Evolutionary conservation across 2,888 invertebrate species (phyloP), one percentile per base, ranked within the genome.

Genomic region (Metellina segmentata): DNA sequence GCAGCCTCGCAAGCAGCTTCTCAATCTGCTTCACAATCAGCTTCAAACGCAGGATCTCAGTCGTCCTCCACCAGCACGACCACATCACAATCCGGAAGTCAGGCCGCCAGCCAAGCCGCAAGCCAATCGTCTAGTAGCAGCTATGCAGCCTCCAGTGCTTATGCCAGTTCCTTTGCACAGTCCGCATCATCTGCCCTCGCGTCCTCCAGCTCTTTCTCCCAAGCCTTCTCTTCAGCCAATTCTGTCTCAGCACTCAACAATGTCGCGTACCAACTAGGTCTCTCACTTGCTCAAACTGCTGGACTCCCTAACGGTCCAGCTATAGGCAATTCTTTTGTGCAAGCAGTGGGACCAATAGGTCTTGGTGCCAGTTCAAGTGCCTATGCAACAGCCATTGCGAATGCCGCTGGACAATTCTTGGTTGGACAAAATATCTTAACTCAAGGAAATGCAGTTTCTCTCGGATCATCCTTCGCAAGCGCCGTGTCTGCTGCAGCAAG

Each of bases 61-160:
- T 72, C 71, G 0, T 9, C n/a, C 6, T 72, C 72, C 5, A 16
- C 53, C 19, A 48, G 70, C 19, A 51, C 78, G 9, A 78, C 78
- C 49, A 86, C 78, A n/a, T 86, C 86, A 7, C 19, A 7, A 48
- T 19, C 85, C 4, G 74, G 16, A 19, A 83, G 83, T 52, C 49
- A 86, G 19, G 70, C 78, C 0, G 78, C 49, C 6, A 86, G 86
- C 34, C 11, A 78, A 11, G 19, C 48, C 5, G 16, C 77, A 70
- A 77, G 53, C 9, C 16, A n/a, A 6, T 61, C 61, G 11, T 61
- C 61, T 61, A 61, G 61, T 6, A 61, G 61, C 61, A 61, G 61
- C 20, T n/a, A 9, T 13, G 16, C 78, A 11, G 48, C 20, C 11
- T 34, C 78, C 34, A 78, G 78, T 19, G 70, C 78, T 6, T 78